Evolutionary conservation across 2,113 vertebrate species (phyloP).

Genomic region (Dipodomys merriami): DNA sequence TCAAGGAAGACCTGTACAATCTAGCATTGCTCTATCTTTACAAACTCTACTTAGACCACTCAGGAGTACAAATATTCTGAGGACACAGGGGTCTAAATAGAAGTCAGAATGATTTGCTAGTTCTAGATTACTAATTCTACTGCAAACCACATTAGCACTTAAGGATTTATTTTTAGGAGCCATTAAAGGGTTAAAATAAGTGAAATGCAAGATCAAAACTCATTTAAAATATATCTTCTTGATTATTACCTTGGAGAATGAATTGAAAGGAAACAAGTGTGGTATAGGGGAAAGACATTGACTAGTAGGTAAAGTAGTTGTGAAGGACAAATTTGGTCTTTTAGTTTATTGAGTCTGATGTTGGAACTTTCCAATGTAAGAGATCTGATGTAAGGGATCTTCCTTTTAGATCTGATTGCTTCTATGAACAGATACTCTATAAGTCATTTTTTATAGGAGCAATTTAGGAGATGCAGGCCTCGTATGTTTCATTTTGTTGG

Average conservation of each 20-base stretch:
- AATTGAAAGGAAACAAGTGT: constrained; percentile 37
- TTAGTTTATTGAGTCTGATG: constrained; percentile 31
- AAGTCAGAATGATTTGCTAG: neutral
- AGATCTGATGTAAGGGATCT: neutral
- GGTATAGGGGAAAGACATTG: neutral
- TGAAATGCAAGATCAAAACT: constrained; percentile 24
- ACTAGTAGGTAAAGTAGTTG: constrained; percentile 17
- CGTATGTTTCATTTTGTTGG: neutral
- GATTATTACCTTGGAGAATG: constrained; percentile 29
- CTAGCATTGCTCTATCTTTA: neutral
- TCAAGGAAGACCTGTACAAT: neutral
- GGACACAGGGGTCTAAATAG: neutral
- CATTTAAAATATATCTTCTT: constrained; percentile 34
- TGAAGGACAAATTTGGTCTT: neutral
- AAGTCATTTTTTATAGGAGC: constrained; percentile 12
- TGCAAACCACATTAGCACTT: neutral
- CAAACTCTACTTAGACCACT: constrained; percentile 18
- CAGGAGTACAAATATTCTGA: neutral
- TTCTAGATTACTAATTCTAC: neutral
- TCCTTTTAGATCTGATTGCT: neutral
- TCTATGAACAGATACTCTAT: neutral
- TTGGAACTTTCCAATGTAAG: neutral
- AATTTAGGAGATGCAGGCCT: neutral
- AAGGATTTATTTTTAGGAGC: neutral
- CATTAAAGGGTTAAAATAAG: constrained; percentile 30